phyloP scores from a whole-genome alignment of 2,888 invertebrate species.

The Kuschelorhynchus macadamiae region DNA sequence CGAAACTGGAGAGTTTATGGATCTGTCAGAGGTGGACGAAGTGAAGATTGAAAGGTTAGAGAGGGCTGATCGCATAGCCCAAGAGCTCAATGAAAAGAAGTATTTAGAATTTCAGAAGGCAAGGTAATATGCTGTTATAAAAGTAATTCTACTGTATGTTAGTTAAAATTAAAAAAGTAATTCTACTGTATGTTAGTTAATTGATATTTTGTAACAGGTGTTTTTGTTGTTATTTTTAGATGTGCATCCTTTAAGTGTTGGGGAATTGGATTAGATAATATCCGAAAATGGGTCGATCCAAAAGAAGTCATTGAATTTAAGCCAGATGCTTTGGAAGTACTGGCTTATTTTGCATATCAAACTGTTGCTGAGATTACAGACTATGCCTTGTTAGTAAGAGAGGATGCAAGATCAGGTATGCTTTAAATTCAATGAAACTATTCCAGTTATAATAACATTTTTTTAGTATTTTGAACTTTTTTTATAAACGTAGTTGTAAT shows the following conservation, averaged over 20 bases:
- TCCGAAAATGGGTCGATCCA: slow-evolving; percentile 77
- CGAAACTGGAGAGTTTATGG: slow-evolving; percentile 73
- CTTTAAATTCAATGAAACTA: neutral
- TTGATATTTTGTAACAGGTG: no score
- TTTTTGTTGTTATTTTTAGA: no score
- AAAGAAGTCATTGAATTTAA: slow-evolving; percentile 75
- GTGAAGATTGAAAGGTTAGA: slow-evolving; percentile 74
- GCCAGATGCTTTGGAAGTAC: slow-evolving; percentile 79
- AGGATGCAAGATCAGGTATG: slow-evolving; percentile 41
- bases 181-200: no score
- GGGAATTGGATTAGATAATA: slow-evolving; percentile 66
- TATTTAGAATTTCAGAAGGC: slow-evolving; percentile 87
- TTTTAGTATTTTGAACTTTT: no score
- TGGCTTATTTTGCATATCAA: slow-evolving; percentile 91
- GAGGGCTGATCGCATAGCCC: slow-evolving; percentile 75
- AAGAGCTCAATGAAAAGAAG: slow-evolving; percentile 72
- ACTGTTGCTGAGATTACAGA: slow-evolving; percentile 92
- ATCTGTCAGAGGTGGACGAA: slow-evolving; percentile 71
- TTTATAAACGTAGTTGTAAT: no score
- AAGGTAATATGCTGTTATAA: slow-evolving; percentile 7
- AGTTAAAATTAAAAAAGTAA: no score
- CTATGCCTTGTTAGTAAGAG: slow-evolving; percentile 76
- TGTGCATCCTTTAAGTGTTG: slow-evolving; percentile 77
- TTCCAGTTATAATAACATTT: no score
- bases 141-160: no score